Percentiles rank a stretch among this genome's conserved stretches.
phyloP scores from a whole-genome alignment of 2,888 invertebrate species.

The Hedychridium roseum region DNA sequence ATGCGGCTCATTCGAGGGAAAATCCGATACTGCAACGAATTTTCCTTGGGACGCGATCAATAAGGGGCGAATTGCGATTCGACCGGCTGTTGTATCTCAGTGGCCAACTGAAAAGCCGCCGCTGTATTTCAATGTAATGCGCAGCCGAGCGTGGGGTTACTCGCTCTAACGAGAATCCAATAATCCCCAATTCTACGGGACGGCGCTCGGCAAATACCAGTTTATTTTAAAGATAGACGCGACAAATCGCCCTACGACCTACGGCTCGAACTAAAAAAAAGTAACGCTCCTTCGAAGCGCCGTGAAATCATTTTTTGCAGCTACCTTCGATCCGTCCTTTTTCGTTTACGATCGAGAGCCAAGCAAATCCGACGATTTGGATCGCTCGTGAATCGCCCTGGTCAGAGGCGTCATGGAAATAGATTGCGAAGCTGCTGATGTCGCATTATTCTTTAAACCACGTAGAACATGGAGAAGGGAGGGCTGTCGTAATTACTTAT shows the following conservation, averaged over 20 bases:
- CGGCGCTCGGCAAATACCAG: constrained; percentile 54
- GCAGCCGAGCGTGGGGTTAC: constrained; percentile 25
- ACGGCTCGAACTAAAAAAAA: constrained; percentile 20
- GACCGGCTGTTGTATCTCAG: too few relatives aligned
- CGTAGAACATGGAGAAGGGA: too few relatives aligned
- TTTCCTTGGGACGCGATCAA: too few relatives aligned
- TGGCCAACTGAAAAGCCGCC: constrained; percentile 28
- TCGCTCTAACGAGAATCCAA: constrained; percentile 57
- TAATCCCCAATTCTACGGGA: constrained; percentile 57
- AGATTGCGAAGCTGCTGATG: constrained; percentile 43
- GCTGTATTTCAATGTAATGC: constrained; percentile 35
- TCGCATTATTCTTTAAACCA: constrained; percentile 42
- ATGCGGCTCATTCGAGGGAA: too few relatives aligned
- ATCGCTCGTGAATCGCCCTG: constrained; percentile 27
- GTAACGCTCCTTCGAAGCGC: too few relatives aligned
- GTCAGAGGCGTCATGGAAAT: too few relatives aligned
- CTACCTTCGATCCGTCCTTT: too few relatives aligned
- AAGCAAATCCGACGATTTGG: constrained; percentile 51
- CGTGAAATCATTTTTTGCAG: too few relatives aligned
- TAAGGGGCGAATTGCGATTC: too few relatives aligned
- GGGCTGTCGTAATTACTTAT: constrained; percentile 50
- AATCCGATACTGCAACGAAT: too few relatives aligned
- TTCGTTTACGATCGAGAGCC: too few relatives aligned
- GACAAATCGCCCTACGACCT: constrained; percentile 42
- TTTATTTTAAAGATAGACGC: constrained; percentile 52